Base-by-base conservation (phyloP, 2,888 invertebrate genomes). In the Catocala fraxini region DNA sequence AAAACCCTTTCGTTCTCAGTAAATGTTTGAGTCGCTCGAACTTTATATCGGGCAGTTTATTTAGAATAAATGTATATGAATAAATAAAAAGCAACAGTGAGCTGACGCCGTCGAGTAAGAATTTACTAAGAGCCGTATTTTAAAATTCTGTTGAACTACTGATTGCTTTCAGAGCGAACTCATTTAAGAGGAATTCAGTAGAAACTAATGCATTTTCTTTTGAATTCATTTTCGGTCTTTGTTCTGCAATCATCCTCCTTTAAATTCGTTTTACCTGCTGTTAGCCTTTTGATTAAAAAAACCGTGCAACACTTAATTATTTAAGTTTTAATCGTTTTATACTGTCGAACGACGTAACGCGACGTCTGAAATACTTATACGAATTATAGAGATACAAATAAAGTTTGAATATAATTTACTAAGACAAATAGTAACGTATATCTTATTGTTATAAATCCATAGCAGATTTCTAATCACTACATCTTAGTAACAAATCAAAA, bases 91-190 rank as follows among this genome's bases (percentile, higher is more conserved):
- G 43, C 43, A 39, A 39, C 25, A 25, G 39, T 12, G 12, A n/a
- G 5, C 1, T 43, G 43, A n/a, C 25, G n/a, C n/a, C 5, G 2
- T 12, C 39, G 46, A 5, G 46, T 11, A 5, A 46, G 13, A 46
- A 25, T 25, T 46, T 4, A 10, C 6, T 46, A 0, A 15, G 46
- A 46, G 15, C 5, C 9, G 25, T 15, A 47, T 13, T 47, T 25
- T 25, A 11, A 49, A n/a, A 34, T 49, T 33, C 11, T 49, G 34
- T 49, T 49, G 34, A 49, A 49, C 11, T 34, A n/a, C 48, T 49
- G 48, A 49, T 47, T 49, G 48, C 34, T 34, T 33, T 49, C 48
- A 49, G n/a, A 49, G 45, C 12, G n/a, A 49, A 49, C 48, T 33
- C 34, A n/a, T 49, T 49, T 34, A 10, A 4, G 9, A 45, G 5